Conservation (phyloP, 1,140 invertebrate genomes). For the Drosophila nikananu region DNA sequence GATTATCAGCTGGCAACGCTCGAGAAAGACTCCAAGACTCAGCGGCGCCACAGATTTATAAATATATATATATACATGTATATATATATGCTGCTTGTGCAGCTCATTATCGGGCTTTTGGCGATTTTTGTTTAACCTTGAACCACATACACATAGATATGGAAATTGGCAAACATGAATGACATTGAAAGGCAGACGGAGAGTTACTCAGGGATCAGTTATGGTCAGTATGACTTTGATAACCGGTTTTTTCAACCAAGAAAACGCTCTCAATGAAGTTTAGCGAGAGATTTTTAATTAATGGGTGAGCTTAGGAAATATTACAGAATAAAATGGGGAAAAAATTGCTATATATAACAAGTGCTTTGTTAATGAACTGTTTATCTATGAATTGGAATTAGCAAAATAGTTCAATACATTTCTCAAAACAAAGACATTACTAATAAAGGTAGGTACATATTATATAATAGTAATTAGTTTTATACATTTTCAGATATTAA, state of each 20-base stretch:
- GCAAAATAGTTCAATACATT: background rate
- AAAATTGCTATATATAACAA: background rate
- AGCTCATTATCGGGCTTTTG: constrained; percentile 71
- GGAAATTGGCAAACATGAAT: constrained; percentile 47
- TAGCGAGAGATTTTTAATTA: background rate
- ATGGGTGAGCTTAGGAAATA: background rate
- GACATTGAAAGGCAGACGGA: constrained; percentile 39
- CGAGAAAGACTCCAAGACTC: constrained; percentile 45
- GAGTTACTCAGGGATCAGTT: constrained; percentile 12
- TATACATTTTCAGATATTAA: too few relatives aligned
- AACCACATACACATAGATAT: constrained; percentile 67
- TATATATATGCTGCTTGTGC: constrained; percentile 52
- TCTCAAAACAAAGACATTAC: too few relatives aligned
- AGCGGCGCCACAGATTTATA: constrained; percentile 4
- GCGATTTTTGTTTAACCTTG: constrained; percentile 73
- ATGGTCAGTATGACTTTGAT: constrained; percentile 7
- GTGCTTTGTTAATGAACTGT: background rate
- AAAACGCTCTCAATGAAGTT: constrained; percentile 4
- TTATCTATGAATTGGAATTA: background rate
- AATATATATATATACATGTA: background rate
- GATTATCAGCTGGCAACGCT: constrained; percentile 47
- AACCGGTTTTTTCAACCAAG: constrained; percentile 24
- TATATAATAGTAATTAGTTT: too few relatives aligned
- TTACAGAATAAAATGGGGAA: too few relatives aligned
- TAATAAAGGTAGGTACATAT: too few relatives aligned